Conservation (phyloP, 1,140 invertebrate species). For the Drosophila mauritiana region DNA sequence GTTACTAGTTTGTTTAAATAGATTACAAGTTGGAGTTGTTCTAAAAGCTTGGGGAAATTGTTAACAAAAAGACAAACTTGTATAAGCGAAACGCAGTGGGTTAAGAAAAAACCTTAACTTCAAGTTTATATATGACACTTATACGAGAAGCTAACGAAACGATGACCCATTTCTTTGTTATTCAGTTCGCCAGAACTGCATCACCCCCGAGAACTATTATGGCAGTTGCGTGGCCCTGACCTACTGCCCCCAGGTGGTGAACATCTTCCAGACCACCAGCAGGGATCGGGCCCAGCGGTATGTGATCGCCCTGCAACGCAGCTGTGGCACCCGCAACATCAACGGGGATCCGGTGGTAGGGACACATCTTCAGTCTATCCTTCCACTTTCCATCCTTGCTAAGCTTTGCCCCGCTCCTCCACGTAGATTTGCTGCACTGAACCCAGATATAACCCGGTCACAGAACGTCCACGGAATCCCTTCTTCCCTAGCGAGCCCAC, state of each 20-base stretch:
- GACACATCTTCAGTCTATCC: conserved; percentile 8
- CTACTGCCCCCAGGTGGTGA: conserved; percentile 71
- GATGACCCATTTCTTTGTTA: neutral
- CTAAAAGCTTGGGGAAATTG: too few relatives aligned
- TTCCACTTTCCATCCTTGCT: conserved; percentile 12
- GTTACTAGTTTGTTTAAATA: too few relatives aligned
- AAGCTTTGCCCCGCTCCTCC: conserved; percentile 24
- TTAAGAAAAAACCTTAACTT: too few relatives aligned
- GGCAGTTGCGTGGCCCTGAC: conserved; percentile 70
- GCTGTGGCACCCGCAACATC: conserved; percentile 70
- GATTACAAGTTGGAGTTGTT: too few relatives aligned
- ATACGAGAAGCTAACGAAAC: neutral
- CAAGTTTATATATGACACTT: neutral
- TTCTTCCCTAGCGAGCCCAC: conserved; percentile 50
- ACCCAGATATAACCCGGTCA: conserved; percentile 55
- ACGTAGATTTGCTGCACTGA: conserved; percentile 72
- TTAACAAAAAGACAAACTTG: neutral
- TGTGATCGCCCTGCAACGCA: conserved; percentile 66
- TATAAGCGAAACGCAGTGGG: too few relatives aligned
- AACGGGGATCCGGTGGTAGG: conserved; percentile 78
- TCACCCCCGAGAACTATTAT: conserved; percentile 77
- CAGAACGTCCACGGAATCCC: conserved; percentile 56
- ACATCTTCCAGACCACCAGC: conserved; percentile 61
- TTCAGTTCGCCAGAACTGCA: conserved; percentile 67
- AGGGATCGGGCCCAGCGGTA: conserved; percentile 62